Percentiles rank a stretch among this genome's conserved stretches.
Evolutionary conservation across 30 jellyfish, hydroid and myxozoan species (phyloP).

Genomic region (Calvadosia cruxmelitensis): DNA sequence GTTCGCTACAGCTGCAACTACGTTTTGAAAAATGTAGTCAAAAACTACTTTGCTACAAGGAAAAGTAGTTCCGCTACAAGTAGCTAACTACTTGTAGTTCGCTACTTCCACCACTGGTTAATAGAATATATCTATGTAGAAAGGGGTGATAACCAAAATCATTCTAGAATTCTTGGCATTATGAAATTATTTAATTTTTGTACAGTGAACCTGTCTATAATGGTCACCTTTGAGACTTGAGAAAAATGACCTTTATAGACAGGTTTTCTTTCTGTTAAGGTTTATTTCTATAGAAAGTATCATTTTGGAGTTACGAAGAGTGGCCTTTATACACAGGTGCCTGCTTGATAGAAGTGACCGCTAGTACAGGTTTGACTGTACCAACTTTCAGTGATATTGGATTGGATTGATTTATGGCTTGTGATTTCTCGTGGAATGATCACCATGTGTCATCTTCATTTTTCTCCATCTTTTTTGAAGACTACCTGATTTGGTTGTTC

Average conservation of each 20-base stretch:
- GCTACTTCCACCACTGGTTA: too few relatives aligned
- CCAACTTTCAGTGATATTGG: not conserved
- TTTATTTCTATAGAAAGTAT: not conserved
- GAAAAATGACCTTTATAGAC: not conserved
- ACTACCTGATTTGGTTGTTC: slow-evolving; percentile 29
- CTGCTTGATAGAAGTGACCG: not conserved
- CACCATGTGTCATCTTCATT: not conserved
- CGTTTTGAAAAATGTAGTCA: too few relatives aligned
- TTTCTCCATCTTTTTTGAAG: slow-evolving; percentile 11
- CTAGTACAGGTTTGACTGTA: not conserved
- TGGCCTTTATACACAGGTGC: not conserved
- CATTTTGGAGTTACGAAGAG: not conserved
- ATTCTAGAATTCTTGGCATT: too few relatives aligned
- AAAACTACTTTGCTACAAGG: too few relatives aligned
- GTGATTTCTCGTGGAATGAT: not conserved
- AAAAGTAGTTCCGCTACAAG: too few relatives aligned
- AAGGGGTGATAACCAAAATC: too few relatives aligned
- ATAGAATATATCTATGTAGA: too few relatives aligned
- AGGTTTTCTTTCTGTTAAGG: not conserved
- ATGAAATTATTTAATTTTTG: too few relatives aligned
- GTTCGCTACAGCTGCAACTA: too few relatives aligned
- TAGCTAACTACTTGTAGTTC: too few relatives aligned
- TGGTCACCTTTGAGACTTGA: not conserved
- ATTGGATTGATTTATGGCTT: not conserved
- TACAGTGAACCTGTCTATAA: not conserved